These are phyloP conservation scores for Leuctra nigra DNA, from an alignment of 2,888 invertebrate species.

Conservation along the genomic window DNA sequence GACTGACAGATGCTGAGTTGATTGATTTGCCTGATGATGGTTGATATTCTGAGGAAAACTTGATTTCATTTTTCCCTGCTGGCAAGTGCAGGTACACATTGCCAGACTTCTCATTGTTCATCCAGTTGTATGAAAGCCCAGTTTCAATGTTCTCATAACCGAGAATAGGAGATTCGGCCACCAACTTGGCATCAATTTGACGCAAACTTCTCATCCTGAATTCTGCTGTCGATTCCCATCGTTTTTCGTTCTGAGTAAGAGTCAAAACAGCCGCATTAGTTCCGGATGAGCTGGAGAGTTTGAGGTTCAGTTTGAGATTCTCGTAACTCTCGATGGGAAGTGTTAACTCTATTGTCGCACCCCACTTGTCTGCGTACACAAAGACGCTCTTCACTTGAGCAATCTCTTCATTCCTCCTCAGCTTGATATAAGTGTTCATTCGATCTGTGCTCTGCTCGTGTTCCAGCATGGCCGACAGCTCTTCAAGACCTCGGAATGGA, in stretches of 20 bases:
- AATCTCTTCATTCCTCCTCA: slow-evolving; percentile 1
- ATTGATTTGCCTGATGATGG: background rate
- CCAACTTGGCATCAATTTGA: slow-evolving; percentile 12
- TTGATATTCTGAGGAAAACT: background rate
- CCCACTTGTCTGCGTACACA: slow-evolving; percentile 3
- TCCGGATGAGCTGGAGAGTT: background rate
- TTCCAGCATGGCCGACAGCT: slow-evolving; percentile 10
- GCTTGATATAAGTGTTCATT: background rate
- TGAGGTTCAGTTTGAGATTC: slow-evolving; percentile 4
- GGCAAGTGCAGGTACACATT: background rate
- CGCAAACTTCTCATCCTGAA: background rate
- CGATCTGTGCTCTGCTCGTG: slow-evolving; percentile 2
- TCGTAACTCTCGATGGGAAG: slow-evolving; percentile 24
- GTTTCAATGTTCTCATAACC: slow-evolving; percentile 11
- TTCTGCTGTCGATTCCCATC: slow-evolving; percentile 5
- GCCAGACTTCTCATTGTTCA: background rate
- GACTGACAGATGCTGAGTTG: background rate
- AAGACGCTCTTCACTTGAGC: slow-evolving; percentile 9
- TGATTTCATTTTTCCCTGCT: background rate
- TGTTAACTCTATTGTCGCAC: slow-evolving; percentile 9
- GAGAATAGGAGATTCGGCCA: slow-evolving; percentile 14
- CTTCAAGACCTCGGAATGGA: slow-evolving; percentile 25
- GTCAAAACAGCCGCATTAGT: background rate
- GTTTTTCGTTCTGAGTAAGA: slow-evolving; percentile 8
- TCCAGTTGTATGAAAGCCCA: slow-evolving; percentile 1